A percentile compares a stretch with the other conserved stretches of the same genome.
These are phyloP conservation scores for Callyntrura sp. DNA, from an alignment of 2,888 invertebrate species.

Conservation along the genomic window DNA sequence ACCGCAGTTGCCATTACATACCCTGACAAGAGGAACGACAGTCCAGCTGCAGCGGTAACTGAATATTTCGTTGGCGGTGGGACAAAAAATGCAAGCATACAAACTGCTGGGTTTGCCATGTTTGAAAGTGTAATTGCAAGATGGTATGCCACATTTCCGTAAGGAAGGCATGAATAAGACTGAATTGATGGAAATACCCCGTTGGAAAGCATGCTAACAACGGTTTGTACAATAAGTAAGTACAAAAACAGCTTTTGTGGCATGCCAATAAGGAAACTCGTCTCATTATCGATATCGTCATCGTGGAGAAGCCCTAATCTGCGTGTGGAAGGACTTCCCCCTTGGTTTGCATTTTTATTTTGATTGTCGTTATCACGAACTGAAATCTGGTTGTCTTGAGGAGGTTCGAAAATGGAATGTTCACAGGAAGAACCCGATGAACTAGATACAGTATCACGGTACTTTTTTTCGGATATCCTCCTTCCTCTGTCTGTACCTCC, in stretches of 20 bases:
- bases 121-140: conserved; percentile 91
- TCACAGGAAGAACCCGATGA: conserved; percentile 50
- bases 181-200: conserved; percentile 93
- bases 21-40: conserved; percentile 87
- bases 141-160: conserved; percentile 92
- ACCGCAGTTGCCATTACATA: conserved; percentile 91
- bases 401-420: conserved; percentile 64
- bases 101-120: conserved; percentile 93
- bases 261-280: conserved; percentile 58
- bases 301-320: conserved; percentile 26
- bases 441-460: conserved; percentile 11
- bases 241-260: conserved; percentile 70
- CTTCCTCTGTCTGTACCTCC: neutral
- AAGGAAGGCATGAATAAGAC: conserved; percentile 93
- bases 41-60: conserved; percentile 86
- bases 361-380: neutral
- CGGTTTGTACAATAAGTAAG: conserved; percentile 85
- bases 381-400: neutral
- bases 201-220: conserved; percentile 90
- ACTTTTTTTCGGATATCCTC: neutral
- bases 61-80: conserved; percentile 86
- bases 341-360: conserved; percentile 14
- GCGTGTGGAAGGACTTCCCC: conserved; percentile 1
- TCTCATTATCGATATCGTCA: neutral
- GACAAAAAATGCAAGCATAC: conserved; percentile 87